Percentiles rank a stretch among this genome's conserved stretches.
Evolutionary conservation across 2,797 vertebrate species (phyloP).

Genomic region (Melopsittacus undulatus): DNA sequence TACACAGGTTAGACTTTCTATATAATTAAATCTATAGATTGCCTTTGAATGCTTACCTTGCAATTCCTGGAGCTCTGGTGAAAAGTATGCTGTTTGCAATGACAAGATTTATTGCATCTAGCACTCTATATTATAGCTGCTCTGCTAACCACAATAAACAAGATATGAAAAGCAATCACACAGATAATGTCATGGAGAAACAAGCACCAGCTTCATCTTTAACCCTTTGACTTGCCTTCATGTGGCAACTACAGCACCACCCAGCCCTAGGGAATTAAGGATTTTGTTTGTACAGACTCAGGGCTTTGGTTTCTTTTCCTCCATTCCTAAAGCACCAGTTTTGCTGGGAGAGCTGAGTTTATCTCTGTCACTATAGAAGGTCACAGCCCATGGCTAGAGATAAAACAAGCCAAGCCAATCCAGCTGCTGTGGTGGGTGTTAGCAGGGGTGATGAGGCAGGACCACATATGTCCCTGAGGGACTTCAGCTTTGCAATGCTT

Average conservation of each 20-base stretch:
- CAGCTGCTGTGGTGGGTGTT: not conserved
- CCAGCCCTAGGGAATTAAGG: not conserved
- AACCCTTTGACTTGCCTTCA: conserved; percentile 48
- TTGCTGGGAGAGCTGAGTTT: not conserved
- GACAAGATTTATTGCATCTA: conserved; percentile 73
- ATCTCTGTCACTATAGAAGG: not conserved
- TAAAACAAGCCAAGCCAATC: not conserved
- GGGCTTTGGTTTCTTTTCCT: not conserved
- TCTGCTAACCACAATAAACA: conserved; percentile 71
- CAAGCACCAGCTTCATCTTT: conserved; percentile 25
- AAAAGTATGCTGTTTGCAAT: conserved; percentile 33
- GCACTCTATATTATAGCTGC: conserved; percentile 63
- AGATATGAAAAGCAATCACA: conserved; percentile 74
- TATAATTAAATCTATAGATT: conserved; percentile 65
- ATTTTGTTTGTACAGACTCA: not conserved
- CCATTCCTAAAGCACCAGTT: not conserved
- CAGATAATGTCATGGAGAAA: conserved; percentile 56
- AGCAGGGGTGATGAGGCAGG: not conserved
- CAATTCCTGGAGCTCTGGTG: conserved; percentile 48
- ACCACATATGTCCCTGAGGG: rapidly evolving
- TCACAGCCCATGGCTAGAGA: not conserved
- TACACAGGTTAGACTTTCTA: conserved; percentile 24
- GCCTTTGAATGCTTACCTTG: conserved; percentile 61
- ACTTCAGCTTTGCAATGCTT: not conserved
- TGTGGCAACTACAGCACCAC: not conserved